Evolutionary conservation across 2,113 vertebrate species (phyloP).

Genomic region (Callionymus lyra): DNA sequence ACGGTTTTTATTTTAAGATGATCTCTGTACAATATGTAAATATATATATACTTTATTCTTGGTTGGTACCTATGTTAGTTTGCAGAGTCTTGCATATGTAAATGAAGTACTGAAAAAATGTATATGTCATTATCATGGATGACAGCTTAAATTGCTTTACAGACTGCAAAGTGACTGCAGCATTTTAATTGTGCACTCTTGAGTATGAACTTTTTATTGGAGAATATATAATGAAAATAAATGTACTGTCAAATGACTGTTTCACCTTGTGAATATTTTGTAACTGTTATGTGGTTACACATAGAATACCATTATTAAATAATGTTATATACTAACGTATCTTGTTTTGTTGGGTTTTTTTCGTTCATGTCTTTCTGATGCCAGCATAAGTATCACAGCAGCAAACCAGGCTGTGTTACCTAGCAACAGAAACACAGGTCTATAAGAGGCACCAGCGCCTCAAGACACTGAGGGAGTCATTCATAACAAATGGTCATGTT

Average conservation of each 20-base stretch:
- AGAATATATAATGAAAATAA: constrained; percentile 45
- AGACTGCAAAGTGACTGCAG: constrained; percentile 25
- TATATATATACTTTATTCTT: constrained; percentile 39
- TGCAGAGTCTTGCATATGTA: constrained; percentile 47
- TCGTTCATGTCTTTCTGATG: constrained; percentile 9
- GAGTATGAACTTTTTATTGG: constrained; percentile 49
- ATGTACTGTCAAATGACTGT: constrained; percentile 48
- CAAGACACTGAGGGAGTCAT: constrained; percentile 17
- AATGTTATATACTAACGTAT: constrained; percentile 33
- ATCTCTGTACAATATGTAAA: constrained; percentile 53
- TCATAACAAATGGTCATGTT: too few relatives aligned
- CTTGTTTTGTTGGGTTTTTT: constrained; percentile 12
- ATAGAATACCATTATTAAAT: constrained; percentile 60
- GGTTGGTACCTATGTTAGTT: constrained; percentile 35
- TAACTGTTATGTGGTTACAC: constrained; percentile 54
- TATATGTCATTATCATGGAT: constrained; percentile 31
- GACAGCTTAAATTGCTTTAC: constrained; percentile 30
- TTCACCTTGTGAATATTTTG: constrained; percentile 58
- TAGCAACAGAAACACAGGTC: constrained; percentile 52
- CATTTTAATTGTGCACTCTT: constrained; percentile 30
- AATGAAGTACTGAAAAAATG: constrained; percentile 39
- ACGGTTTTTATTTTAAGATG: constrained; percentile 30
- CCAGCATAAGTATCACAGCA: constrained; percentile 1
- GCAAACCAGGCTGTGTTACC: constrained; percentile 34
- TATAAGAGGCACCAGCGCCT: constrained; percentile 29